Evolutionary conservation across 2,888 invertebrate species (phyloP).

Genomic region (Mesodorylaimus sp.): DNA sequence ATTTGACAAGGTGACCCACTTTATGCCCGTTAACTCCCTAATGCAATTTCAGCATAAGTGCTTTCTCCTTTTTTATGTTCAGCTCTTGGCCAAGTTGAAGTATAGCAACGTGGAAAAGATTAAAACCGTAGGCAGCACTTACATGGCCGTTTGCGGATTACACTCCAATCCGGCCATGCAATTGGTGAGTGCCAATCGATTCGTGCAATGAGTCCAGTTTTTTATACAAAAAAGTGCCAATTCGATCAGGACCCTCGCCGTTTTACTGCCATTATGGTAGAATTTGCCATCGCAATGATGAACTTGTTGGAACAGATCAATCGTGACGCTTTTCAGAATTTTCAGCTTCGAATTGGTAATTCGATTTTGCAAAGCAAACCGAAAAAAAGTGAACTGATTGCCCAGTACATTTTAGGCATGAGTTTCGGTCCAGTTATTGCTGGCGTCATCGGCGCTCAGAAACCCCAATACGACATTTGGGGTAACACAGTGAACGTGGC

Average conservation of each 20-base stretch:
- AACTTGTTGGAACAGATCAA: conserved; percentile 81
- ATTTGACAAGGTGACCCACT: conserved; percentile 63
- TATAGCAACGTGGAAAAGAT: conserved; percentile 93
- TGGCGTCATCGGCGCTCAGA: conserved; percentile 87
- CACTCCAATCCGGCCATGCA: conserved; percentile 46
- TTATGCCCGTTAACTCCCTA: not conserved
- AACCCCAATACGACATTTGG: conserved; percentile 97
- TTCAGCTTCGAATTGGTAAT: conserved; percentile 75
- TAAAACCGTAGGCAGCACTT: conserved; percentile 91
- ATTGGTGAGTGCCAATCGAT: not conserved
- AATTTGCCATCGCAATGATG: conserved; percentile 80
- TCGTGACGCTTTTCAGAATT: conserved; percentile 84
- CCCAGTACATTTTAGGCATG: conserved; percentile 45
- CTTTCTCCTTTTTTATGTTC: conserved; percentile 18
- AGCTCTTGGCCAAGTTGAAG: conserved; percentile 74
- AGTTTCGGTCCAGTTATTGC: conserved; percentile 82
- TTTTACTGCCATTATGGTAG: conserved; percentile 70
- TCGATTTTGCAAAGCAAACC: too few relatives aligned
- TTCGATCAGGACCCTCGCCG: conserved; percentile 11
- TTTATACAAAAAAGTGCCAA: too few relatives aligned
- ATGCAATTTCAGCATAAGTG: not conserved
- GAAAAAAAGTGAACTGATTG: not conserved
- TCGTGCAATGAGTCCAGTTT: not conserved
- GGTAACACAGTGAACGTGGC: conserved; percentile 95
- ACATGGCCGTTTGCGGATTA: conserved; percentile 88